Conservation (phyloP, 2,113 vertebrate genomes). For the Ariopsis seemanni region DNA sequence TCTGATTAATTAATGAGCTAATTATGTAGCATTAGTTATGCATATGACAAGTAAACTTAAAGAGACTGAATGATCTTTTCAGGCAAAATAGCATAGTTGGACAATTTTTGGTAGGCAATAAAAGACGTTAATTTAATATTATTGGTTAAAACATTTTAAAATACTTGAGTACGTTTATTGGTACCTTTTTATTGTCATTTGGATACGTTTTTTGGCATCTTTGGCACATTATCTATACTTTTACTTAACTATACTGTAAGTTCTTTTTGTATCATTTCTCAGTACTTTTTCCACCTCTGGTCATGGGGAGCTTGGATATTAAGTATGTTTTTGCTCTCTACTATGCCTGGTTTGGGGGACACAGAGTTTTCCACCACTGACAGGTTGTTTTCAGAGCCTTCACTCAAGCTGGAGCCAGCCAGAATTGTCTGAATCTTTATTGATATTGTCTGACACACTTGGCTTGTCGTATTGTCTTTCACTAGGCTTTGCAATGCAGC, state of each 20-base stretch:
- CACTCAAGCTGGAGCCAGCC: not conserved
- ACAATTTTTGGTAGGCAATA: no score
- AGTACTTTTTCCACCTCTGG: not conserved
- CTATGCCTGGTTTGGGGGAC: not conserved
- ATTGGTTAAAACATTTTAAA: not conserved
- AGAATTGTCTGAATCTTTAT: not conserved
- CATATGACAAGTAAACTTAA: not conserved
- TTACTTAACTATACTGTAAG: not conserved
- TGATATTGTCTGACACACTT: not conserved
- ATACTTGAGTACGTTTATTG: not conserved
- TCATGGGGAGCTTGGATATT: not conserved
- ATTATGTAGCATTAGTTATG: not conserved
- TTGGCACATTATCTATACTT: not conserved
- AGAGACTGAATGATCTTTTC: not conserved
- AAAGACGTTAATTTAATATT: not conserved
- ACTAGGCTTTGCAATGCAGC: not conserved
- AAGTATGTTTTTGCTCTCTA: not conserved
- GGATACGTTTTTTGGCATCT: not conserved
- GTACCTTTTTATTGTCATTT: not conserved
- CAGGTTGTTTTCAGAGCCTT: not conserved
- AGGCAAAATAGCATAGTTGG: not conserved
- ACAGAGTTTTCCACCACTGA: not conserved
- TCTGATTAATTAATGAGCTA: not conserved
- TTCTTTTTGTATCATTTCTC: not conserved
- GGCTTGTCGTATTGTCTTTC: not conserved